Conservation (phyloP, 1,140 invertebrate genomes). For the Caerostris extrusa region DNA sequence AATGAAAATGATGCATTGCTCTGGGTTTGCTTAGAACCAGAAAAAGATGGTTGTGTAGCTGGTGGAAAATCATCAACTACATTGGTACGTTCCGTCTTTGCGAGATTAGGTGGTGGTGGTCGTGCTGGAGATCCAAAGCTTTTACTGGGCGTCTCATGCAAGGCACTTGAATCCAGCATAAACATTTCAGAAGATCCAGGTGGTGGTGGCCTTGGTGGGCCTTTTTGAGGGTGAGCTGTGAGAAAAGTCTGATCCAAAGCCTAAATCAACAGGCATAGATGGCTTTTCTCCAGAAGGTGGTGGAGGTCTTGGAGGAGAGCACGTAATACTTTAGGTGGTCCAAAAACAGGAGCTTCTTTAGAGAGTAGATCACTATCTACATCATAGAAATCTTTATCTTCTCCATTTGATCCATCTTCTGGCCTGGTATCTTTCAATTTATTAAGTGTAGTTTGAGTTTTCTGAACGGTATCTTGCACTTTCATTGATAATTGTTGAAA, state of each 20-base stretch:
- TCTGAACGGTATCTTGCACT: conserved; percentile 81
- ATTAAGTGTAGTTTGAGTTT: conserved; percentile 81
- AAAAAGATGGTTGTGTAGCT: conserved; percentile 83
- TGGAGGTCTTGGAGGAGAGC: conserved; percentile 72
- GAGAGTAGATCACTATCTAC: conserved; percentile 68
- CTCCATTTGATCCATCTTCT: conserved; percentile 40
- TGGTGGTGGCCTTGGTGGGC: conserved; percentile 73
- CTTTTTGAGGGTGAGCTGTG: conserved; percentile 58
- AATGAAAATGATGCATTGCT: conserved; percentile 82
- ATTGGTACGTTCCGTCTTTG: neutral
- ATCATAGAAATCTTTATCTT: conserved; percentile 77
- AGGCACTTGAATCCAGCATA: conserved; percentile 72
- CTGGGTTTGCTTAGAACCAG: conserved; percentile 84
- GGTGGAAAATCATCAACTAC: neutral
- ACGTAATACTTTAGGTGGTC: conserved; percentile 43
- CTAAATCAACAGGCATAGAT: conserved; percentile 60
- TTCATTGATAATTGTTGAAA: conserved; percentile 82
- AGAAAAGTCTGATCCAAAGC: conserved; percentile 60
- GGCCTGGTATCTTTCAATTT: conserved; percentile 80
- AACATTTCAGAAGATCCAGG: conserved; percentile 66
- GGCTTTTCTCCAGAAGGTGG: conserved; percentile 62
- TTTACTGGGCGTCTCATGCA: conserved; percentile 62
- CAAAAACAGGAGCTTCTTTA: conserved; percentile 50
- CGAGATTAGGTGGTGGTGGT: conserved; percentile 64
- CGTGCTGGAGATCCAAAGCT: conserved; percentile 64